These are phyloP conservation scores for Drosophila hamatofila DNA, from an alignment of 2,888 invertebrate genomes.

Conservation along the genomic window DNA sequence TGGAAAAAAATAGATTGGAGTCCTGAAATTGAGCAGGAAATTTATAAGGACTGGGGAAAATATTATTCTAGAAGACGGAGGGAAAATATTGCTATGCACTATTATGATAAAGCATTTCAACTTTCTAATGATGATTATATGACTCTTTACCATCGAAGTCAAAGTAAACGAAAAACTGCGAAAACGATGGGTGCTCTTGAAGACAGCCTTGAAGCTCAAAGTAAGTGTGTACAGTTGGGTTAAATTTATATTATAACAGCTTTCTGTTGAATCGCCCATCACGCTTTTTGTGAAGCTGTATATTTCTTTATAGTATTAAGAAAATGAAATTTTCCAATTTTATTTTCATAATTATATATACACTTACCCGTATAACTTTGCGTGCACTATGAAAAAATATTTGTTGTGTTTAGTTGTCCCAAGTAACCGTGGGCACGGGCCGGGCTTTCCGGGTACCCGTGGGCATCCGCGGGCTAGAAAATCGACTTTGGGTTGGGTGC, in stretches of 20 bases:
- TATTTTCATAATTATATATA: no score
- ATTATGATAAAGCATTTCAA: conserved; percentile 76
- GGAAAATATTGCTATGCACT: conserved; percentile 75
- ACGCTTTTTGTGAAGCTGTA: no score
- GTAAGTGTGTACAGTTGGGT: conserved; percentile 47
- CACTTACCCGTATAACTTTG: no score
- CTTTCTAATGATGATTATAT: conserved; percentile 69
- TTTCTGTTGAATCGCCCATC: no score
- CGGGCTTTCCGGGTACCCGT: no score
- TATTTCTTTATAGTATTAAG: no score
- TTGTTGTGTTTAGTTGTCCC: no score
- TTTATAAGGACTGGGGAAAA: conserved; percentile 83
- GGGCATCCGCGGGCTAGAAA: no score
- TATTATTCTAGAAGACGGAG: conserved; percentile 78
- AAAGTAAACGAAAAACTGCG: conserved; percentile 75
- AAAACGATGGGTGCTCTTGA: conserved; percentile 68
- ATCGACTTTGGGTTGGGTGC: no score
- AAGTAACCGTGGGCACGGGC: no score
- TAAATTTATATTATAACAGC: background rate
- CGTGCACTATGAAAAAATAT: no score
- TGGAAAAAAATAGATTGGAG: conserved; percentile 79
- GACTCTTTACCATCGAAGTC: conserved; percentile 76
- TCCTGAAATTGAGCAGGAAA: conserved; percentile 75
- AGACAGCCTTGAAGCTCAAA: conserved; percentile 71
- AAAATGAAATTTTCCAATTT: no score